Base-by-base conservation (phyloP, 92 coral and sea anemone genomes). In the Epizoanthus fatuus region DNA sequence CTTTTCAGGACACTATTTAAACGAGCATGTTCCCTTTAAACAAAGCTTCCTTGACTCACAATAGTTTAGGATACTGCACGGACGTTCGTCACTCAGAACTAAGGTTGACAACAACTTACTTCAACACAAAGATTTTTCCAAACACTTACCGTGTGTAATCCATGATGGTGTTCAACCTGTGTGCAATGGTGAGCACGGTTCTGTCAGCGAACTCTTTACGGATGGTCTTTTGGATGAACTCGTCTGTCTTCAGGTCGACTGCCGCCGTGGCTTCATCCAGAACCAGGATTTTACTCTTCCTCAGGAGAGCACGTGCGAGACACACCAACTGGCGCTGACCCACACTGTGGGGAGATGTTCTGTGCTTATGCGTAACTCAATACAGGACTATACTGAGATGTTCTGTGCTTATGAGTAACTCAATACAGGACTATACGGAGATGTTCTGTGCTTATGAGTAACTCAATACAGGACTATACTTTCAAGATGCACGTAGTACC, bases 201-300 rank as follows among this genome's bases (percentile, higher is more conserved):
- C 95, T 86, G 72, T 96, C 98, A 22, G 98, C 95, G 80, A 96
- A 96, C 91, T 96, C 99, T 58, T 91, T 90, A 47, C 99, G 90
- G 60, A 96, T 94, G 53, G 98, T 96, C 49, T 94, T 87, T 83
- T 96, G 99, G 74, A 96, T 96, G 55, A 96, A 92, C 81, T 96
- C 99, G 82, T 96, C 99, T 49, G 99, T 96, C 72, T 96, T 96
- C 75, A 96, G 89, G 79, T 96, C 99, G 67, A 96, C 95, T 42
- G 99, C 98, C 11, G 99, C 99, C 12, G 99, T 96, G 38, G 99
- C 99, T 88, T 96, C 99, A 74, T 96, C 99, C 63, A 96, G 87
- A 54, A 96, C 92, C 54, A 96, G 84, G 69, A 96, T 86, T 84
- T 96, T 94, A 69, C 92, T 92, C 68, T 92, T 86, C 16, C 99